Conservation (phyloP, 2,888 invertebrate species). For the Tinea trinotella region DNA sequence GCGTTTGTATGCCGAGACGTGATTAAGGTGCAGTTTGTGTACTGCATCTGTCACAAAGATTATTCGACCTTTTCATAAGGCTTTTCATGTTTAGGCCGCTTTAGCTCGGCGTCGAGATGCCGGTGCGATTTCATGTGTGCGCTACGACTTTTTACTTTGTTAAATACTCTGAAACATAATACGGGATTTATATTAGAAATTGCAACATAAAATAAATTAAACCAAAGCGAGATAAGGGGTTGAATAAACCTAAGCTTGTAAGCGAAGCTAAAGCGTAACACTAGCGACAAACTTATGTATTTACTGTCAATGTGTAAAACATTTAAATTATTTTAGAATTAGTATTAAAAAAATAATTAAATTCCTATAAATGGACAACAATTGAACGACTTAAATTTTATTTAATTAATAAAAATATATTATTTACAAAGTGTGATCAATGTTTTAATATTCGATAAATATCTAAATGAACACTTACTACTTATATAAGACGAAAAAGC, state of each 20-base stretch:
- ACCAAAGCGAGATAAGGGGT: slow-evolving; percentile 26
- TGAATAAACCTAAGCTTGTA: slow-evolving; percentile 32
- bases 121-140: slow-evolving; percentile 99
- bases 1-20: background rate
- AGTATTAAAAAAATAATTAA: slow-evolving; percentile 42
- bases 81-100: slow-evolving; percentile 76
- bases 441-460: slow-evolving; percentile 6
- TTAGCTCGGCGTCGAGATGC: slow-evolving; percentile 87
- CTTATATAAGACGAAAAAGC: slow-evolving; percentile 23
- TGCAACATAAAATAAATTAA: slow-evolving; percentile 45
- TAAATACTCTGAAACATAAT: slow-evolving; percentile 88
- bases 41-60: slow-evolving; percentile 34
- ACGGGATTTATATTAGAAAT: slow-evolving; percentile 58
- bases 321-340: slow-evolving; percentile 32
- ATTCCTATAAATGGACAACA: slow-evolving; percentile 46
- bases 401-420: slow-evolving; percentile 38
- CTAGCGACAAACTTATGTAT: slow-evolving; percentile 41
- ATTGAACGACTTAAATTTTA: slow-evolving; percentile 39
- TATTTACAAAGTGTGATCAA: slow-evolving; percentile 48
- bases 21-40: slow-evolving; percentile 39
- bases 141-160: slow-evolving; percentile 98
- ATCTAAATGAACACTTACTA: background rate
- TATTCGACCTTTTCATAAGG: slow-evolving; percentile 66
- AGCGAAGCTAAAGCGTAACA: slow-evolving; percentile 52
- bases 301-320: slow-evolving; percentile 48